These are phyloP conservation scores for Megalops atlanticus DNA, from an alignment of 2,113 vertebrate genomes.

Conservation along the genomic window DNA sequence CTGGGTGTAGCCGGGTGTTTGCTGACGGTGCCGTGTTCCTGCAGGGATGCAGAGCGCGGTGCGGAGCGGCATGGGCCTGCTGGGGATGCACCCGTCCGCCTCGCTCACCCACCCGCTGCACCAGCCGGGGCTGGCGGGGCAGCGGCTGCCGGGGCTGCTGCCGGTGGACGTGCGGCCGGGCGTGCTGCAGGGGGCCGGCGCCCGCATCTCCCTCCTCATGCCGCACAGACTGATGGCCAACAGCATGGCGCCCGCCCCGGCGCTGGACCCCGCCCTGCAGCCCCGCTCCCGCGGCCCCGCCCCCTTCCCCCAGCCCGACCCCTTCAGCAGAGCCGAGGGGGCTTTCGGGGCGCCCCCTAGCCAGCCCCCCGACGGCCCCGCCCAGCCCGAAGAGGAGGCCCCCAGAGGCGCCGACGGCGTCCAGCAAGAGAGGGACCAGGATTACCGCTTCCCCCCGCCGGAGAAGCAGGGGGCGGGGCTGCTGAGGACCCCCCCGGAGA, in stretches of 20 bases:
- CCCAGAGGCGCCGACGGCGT: constrained; percentile 76
- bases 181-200: constrained; percentile 76
- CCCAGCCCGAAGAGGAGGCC: constrained; percentile 81
- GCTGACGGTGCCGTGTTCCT: constrained; percentile 30
- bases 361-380: constrained; percentile 71
- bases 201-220: constrained; percentile 85
- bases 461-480: constrained; percentile 73
- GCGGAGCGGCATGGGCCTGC: constrained; percentile 80
- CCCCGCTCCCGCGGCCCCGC: constrained; percentile 73
- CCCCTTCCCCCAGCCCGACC: constrained; percentile 87
- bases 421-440: constrained; percentile 90
- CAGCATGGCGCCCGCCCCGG: constrained; percentile 55
- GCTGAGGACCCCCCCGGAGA: constrained; percentile 77
- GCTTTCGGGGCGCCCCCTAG: constrained; percentile 74
- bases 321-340: constrained; percentile 79
- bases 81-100: constrained; percentile 87
- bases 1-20: neutral
- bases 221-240: constrained; percentile 80
- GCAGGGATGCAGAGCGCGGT: constrained; percentile 86
- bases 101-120: constrained; percentile 81
- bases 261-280: constrained; percentile 84
- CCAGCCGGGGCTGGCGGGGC: constrained; percentile 76
- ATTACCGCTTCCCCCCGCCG: constrained; percentile 91
- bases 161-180: constrained; percentile 88
- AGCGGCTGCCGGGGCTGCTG: constrained; percentile 86